Percentiles rank a stretch among this genome's conserved stretches.
These are phyloP conservation scores for Sciurus vulgaris DNA, from an alignment of 2,797 vertebrate species.

Conservation along the genomic window DNA sequence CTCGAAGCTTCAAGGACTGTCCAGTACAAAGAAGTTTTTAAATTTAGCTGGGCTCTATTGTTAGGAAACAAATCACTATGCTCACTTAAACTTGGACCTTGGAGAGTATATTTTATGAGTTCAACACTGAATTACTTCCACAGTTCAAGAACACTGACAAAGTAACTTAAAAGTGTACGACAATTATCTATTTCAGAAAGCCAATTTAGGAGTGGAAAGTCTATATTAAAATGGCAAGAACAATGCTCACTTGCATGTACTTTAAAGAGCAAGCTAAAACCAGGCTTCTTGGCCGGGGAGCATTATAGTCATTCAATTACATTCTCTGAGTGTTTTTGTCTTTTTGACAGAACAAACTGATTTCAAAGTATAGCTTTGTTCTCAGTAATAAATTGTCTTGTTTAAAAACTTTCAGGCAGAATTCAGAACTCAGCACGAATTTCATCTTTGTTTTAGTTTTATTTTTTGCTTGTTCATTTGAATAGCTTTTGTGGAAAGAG, in stretches of 20 bases:
- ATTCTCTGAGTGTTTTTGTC: slow-evolving; percentile 84
- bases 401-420: slow-evolving; percentile 68
- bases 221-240: slow-evolving; percentile 65
- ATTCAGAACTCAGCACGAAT: slow-evolving; percentile 60
- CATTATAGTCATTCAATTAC: slow-evolving; percentile 84
- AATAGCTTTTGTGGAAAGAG: slow-evolving; percentile 47
- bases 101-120: slow-evolving; percentile 72
- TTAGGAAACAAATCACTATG: slow-evolving; percentile 78
- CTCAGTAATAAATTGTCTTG: slow-evolving; percentile 53
- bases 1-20: slow-evolving; percentile 68
- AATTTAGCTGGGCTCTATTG: slow-evolving; percentile 72
- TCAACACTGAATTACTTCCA: slow-evolving; percentile 76
- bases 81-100: slow-evolving; percentile 75
- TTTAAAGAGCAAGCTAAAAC: slow-evolving; percentile 60
- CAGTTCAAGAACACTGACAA: slow-evolving; percentile 79
- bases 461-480: slow-evolving; percentile 48
- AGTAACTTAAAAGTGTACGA: slow-evolving; percentile 76
- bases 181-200: slow-evolving; percentile 77
- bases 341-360: slow-evolving; percentile 87
- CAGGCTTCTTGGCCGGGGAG: slow-evolving; percentile 70
- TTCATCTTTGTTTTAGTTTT: slow-evolving; percentile 72
- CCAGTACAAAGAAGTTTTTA: slow-evolving; percentile 72
- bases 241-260: slow-evolving; percentile 28
- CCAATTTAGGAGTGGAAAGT: slow-evolving; percentile 54
- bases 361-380: slow-evolving; percentile 83